phyloP scores from a whole-genome alignment of 2,888 invertebrate species.

The Notodromas monacha region DNA sequence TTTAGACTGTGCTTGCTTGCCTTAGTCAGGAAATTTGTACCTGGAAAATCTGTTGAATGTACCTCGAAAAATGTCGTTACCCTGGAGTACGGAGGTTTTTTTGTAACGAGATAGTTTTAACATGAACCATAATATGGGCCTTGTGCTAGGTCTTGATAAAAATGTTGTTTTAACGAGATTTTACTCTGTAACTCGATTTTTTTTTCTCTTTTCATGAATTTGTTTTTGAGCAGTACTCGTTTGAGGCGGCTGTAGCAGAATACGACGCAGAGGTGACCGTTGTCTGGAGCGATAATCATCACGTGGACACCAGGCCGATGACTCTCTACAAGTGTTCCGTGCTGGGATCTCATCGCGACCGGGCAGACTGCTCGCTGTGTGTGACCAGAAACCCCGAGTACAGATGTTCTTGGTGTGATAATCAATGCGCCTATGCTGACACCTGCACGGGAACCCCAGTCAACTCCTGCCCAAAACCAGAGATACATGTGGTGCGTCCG shows the following conservation, averaged over 20 bases:
- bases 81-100: too few relatives aligned
- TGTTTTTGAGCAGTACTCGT: constrained; percentile 29
- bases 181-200: background rate
- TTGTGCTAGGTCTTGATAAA: constrained; percentile 11
- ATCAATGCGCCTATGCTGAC: constrained; percentile 49
- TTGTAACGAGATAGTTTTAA: too few relatives aligned
- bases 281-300: constrained; percentile 73
- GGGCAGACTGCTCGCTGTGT: constrained; percentile 83
- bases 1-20: too few relatives aligned
- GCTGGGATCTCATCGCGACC: constrained; percentile 64
- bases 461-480: constrained; percentile 55
- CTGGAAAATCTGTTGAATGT: too few relatives aligned
- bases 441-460: constrained; percentile 45
- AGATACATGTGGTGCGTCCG: constrained; percentile 45
- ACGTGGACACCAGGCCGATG: constrained; percentile 60
- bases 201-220: constrained; percentile 6
- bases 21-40: too few relatives aligned
- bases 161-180: constrained; percentile 9
- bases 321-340: constrained; percentile 82
- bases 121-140: too few relatives aligned
- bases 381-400: constrained; percentile 59
- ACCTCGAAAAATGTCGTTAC: too few relatives aligned
- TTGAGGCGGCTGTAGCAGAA: constrained; percentile 52
- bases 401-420: constrained; percentile 82
- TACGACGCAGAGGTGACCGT: constrained; percentile 60